A percentile compares a stretch with the other conserved stretches of the same genome.
Evolutionary conservation across 2,888 invertebrate genomes (phyloP).

Genomic region (Campaea margaritaria): DNA sequence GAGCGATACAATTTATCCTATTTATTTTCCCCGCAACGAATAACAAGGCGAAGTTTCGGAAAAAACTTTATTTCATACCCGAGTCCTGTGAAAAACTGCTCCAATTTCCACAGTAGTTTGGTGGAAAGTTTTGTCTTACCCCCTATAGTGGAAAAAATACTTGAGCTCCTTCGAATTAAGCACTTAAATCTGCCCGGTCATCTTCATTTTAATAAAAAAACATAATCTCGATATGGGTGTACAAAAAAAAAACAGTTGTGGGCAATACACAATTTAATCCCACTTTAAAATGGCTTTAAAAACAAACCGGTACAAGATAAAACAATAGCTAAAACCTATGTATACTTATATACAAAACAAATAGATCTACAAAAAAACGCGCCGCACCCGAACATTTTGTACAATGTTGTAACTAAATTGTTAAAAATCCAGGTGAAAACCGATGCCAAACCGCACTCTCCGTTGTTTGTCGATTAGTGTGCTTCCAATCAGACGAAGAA

Average conservation of each 20-base stretch:
- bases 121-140: slow-evolving; percentile 27
- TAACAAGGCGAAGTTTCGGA: slow-evolving; percentile 37
- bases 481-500: slow-evolving; percentile 68
- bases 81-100: slow-evolving; percentile 33
- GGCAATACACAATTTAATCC: slow-evolving; percentile 56
- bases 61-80: slow-evolving; percentile 38
- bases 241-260: slow-evolving; percentile 11
- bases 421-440: slow-evolving; percentile 77
- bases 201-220: too few species aligned
- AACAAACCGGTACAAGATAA: slow-evolving; percentile 66
- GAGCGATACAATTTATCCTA: slow-evolving; percentile 32
- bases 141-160: not conserved
- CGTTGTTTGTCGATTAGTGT: slow-evolving; percentile 72
- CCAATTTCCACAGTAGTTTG: slow-evolving; percentile 34
- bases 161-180: not conserved
- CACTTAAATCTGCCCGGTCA: not conserved
- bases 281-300: slow-evolving; percentile 60
- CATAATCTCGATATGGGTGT: not conserved
- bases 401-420: slow-evolving; percentile 31
- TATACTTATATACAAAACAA: slow-evolving; percentile 83
- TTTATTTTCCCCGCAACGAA: slow-evolving; percentile 35
- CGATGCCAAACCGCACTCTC: slow-evolving; percentile 73
- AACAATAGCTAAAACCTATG: slow-evolving; percentile 81
- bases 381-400: slow-evolving; percentile 39
- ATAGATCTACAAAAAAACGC: slow-evolving; percentile 72